Conservation (phyloP, 2,113 vertebrate genomes). For the Rattus rattus region DNA sequence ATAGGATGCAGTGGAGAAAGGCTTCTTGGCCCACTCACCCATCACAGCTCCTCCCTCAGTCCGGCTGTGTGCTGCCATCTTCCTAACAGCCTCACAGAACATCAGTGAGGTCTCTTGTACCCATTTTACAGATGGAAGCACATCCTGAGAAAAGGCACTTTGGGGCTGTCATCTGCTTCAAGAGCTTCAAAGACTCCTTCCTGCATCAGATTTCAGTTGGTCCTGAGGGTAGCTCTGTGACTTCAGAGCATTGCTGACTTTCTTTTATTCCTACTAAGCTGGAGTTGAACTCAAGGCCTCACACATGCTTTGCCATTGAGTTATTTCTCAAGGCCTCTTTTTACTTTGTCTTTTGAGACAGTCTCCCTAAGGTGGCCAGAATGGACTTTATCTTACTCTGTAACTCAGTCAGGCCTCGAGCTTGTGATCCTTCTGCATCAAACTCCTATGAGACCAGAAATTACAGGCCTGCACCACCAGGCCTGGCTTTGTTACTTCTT, state of each 20-base stretch:
- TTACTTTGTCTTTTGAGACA: not conserved
- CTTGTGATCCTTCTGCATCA: no score
- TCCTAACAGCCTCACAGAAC: not conserved
- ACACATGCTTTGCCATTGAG: not conserved
- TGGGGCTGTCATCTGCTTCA: fast-evolving
- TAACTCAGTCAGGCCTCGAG: not conserved
- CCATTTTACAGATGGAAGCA: not conserved
- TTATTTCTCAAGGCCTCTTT: not conserved
- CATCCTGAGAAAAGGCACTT: not conserved
- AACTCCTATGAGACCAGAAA: not conserved
- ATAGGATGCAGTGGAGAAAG: fast-evolving
- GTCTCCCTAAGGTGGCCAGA: not conserved
- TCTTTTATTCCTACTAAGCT: not conserved
- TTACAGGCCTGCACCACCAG: not conserved
- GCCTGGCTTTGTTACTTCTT: not conserved
- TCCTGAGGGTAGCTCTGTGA: fast-evolving
- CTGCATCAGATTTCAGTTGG: fast-evolving
- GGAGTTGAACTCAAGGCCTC: no score
- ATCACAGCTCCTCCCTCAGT: fast-evolving
- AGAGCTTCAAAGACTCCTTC: fast-evolving
- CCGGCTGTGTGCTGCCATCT: not conserved
- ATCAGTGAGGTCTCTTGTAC: not conserved
- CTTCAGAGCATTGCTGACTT: fast-evolving
- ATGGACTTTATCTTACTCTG: not conserved
- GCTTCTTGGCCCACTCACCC: fast-evolving